Evolutionary conservation across 1,140 invertebrate species (phyloP), one percentile per base, ranked within the genome.

Genomic region (Drosophila neocordata): DNA sequence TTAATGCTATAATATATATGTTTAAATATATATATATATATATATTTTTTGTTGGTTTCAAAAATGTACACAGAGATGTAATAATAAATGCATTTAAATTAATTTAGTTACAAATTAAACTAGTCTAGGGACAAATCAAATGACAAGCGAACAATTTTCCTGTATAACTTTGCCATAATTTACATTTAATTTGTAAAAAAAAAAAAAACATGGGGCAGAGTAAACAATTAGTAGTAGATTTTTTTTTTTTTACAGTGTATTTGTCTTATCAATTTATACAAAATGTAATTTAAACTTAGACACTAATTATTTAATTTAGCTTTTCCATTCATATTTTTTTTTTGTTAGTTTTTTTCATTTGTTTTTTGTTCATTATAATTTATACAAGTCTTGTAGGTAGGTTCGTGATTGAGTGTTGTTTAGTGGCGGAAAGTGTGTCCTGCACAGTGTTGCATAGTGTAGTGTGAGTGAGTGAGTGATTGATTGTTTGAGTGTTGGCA

Each of bases 381-480:
- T 85, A 85, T 89, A 89, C 85, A 89, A 89, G 85, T 89, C 85
- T 89, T 89, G 85, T 89, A 85, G 78, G 85, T 89, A 89, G 85
- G 81, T 82, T 89, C 73, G 85, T 81, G 82, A 87, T 87, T 87
- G 15, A 48, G 41, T 75, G 57, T 73, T 82, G 66, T 59, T 58
- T 35, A 65, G 55, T 77, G 60, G 51, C 66, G 58, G 61, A 73
- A 64, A 71, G 60, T 64, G 69, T 65, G 62, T 37, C 51, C 20
- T 69, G 52, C 53, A 61, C 56, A 80, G 74, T 87, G 77, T 72
- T 64, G 75, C 64, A 65, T 57, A 65, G 70, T 64, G 41, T 58
- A 63, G 38, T 59, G 57, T 58, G 66, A 52, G 24, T 55, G n/a
- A 53, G 64, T 69, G 53, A 65, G 60, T 73, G 55, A 62, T 15